Percentiles rank a stretch among this genome's conserved stretches.
phyloP scores from a whole-genome alignment of 2,797 vertebrate genomes.

The Pitangus sulphuratus region DNA sequence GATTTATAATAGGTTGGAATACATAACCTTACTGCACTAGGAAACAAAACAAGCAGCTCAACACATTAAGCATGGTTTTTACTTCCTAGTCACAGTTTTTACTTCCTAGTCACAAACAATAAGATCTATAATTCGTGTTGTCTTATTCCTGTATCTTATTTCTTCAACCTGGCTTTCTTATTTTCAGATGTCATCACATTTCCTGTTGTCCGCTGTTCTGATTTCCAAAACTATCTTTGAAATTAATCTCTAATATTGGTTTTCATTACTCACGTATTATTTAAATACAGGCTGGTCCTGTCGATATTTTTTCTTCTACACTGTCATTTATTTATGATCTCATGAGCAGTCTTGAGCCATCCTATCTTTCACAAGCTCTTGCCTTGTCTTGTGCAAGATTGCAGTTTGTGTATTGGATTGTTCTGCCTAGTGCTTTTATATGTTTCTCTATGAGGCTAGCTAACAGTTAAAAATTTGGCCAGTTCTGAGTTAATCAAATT shows the following conservation, averaged over 20 bases:
- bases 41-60: not conserved
- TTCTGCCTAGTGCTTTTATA: not conserved
- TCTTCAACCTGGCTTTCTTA: not conserved
- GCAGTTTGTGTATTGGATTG: not conserved
- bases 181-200: not conserved
- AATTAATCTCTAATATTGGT: not conserved
- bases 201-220: not conserved
- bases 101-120: not conserved
- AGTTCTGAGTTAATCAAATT: not conserved
- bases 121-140: not conserved
- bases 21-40: not conserved
- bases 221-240: not conserved
- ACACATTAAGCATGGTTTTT: not conserved
- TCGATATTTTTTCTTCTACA: not conserved
- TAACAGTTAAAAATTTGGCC: not conserved
- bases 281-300: not conserved
- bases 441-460: not conserved
- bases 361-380: not conserved
- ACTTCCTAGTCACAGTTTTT: not conserved
- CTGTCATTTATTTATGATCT: not conserved
- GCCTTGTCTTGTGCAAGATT: not conserved
- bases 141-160: not conserved
- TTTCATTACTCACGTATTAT: not conserved
- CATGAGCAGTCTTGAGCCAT: not conserved
- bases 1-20: not conserved